These are phyloP conservation scores for Ommatoiulus sabulosus DNA, from an alignment of 2,888 invertebrate genomes.

Conservation along the genomic window DNA sequence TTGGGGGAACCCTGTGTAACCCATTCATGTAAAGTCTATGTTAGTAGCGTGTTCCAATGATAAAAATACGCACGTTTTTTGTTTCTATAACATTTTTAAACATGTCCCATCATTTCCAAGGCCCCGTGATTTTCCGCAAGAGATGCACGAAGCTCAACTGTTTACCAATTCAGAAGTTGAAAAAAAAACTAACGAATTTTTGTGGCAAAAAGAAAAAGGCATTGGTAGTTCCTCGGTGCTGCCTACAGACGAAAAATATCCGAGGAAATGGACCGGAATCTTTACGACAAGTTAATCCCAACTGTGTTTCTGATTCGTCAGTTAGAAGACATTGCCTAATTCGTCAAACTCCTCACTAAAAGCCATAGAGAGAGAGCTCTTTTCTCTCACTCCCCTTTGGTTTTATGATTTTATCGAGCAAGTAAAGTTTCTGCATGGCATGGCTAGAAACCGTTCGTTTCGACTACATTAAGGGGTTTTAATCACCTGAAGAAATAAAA, in stretches of 20 bases:
- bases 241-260: not conserved
- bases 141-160: not conserved
- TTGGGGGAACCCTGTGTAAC: no score
- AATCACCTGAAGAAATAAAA: conserved; percentile 51
- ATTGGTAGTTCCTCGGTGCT: not conserved
- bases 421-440: conserved; percentile 48
- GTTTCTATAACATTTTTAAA: no score
- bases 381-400: conserved; percentile 39
- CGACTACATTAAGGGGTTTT: conserved; percentile 53
- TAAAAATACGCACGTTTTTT: no score
- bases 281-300: conserved; percentile 55
- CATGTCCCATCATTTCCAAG: no score
- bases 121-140: no score
- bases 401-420: conserved; percentile 53
- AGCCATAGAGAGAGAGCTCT: not conserved
- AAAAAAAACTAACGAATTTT: not conserved
- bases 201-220: not conserved
- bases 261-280: conserved; percentile 53
- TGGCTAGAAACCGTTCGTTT: conserved; percentile 49
- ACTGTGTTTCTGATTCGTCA: conserved; percentile 52
- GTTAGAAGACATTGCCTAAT: conserved; percentile 53
- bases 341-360: conserved; percentile 51
- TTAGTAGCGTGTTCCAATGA: no score
- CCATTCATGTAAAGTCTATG: no score
- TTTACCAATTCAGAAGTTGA: not conserved